Evolutionary conservation across 2,113 vertebrate species (phyloP).

Genomic region (Dasyornis broadbenti): DNA sequence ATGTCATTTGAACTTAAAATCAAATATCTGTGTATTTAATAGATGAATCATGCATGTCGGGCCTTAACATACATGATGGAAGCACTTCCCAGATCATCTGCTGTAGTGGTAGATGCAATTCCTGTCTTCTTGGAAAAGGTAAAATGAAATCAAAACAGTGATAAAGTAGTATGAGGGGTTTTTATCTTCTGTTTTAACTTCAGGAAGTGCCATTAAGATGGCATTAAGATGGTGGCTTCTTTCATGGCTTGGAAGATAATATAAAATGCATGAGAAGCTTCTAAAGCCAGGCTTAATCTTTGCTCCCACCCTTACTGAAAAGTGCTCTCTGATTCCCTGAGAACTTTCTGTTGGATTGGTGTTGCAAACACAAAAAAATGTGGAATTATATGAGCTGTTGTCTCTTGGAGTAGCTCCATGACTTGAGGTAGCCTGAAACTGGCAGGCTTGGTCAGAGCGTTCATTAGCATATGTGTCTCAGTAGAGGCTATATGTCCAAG

Average conservation of each 20-base stretch:
- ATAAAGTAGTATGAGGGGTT: not conserved
- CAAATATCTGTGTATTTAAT: not conserved
- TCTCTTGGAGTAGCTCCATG: not conserved
- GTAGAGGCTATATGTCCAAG: not conserved
- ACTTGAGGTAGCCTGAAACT: not conserved
- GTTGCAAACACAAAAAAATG: not conserved
- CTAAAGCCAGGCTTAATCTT: not conserved
- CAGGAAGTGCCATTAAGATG: not conserved
- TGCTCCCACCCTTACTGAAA: not conserved
- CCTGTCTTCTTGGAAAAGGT: conserved; percentile 99
- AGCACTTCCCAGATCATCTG: conserved; percentile 95
- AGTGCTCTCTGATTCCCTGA: not conserved
- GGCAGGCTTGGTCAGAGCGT: not conserved
- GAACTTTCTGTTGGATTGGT: not conserved
- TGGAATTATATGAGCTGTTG: not conserved
- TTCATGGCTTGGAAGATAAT: not conserved
- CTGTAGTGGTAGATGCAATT: conserved; percentile 97
- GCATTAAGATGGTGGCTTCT: not conserved
- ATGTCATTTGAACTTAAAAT: not conserved
- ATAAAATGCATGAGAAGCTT: not conserved
- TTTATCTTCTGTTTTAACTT: not conserved
- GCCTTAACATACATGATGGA: conserved; percentile 99
- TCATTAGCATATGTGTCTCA: not conserved
- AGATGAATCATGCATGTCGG: conserved; percentile 99
- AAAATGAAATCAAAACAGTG: not conserved